Percentiles rank a stretch among this genome's conserved stretches.
Evolutionary conservation across 2,113 vertebrate species (phyloP).

Genomic region (Epinephelus moara): DNA sequence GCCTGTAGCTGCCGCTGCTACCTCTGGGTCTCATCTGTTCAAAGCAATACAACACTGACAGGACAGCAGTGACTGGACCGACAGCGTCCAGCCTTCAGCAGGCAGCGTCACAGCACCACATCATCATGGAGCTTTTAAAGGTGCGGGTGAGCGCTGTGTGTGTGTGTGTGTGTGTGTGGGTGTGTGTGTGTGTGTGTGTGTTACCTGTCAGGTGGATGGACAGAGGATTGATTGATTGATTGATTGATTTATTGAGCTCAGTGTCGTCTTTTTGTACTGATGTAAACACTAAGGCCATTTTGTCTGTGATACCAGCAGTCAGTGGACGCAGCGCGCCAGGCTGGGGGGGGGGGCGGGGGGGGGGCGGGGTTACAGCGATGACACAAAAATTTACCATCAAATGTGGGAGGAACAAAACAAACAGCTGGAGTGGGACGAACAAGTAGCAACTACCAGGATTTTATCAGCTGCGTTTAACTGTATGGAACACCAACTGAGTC

Average conservation of each 20-base stretch:
- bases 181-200: background rate
- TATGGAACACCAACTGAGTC: no score
- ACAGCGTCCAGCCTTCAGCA: background rate
- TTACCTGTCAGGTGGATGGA: conserved; percentile 34
- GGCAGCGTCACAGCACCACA: background rate
- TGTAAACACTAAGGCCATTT: conserved; percentile 47
- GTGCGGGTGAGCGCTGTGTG: background rate
- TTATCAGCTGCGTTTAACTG: background rate
- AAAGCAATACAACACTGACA: conserved; percentile 45
- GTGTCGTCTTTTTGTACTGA: conserved; percentile 50
- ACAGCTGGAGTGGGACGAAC: background rate
- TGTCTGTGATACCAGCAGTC: conserved; percentile 19
- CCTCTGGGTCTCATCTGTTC: conserved; percentile 41
- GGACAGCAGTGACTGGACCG: background rate
- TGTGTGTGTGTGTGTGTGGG: no score
- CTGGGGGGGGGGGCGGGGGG: background rate
- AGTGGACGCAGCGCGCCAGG: conserved; percentile 1
- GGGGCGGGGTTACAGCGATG: background rate
- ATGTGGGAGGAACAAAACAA: background rate
- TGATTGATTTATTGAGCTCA: conserved; percentile 54
- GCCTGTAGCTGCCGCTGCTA: conserved; percentile 32
- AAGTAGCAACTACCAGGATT: conserved; percentile 1
- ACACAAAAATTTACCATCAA: background rate
- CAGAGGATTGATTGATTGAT: conserved; percentile 1
- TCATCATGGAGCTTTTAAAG: background rate